Evolutionary conservation across 2,888 invertebrate genomes (phyloP), one percentile per base, ranked within the genome.

Genomic region (Drosophila nigritarsus): DNA sequence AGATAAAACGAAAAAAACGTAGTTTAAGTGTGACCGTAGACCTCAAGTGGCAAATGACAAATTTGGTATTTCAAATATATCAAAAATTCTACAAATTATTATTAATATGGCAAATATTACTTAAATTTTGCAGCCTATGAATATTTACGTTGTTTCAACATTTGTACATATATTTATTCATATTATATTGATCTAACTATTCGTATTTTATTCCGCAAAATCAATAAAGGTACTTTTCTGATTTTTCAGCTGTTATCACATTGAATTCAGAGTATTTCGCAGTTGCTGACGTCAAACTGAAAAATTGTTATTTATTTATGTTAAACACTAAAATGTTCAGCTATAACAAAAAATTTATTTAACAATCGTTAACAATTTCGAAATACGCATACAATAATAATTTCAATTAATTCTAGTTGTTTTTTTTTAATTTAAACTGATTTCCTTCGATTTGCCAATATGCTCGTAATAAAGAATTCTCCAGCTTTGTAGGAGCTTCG

Each of bases 401-500:
- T 58, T 42, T 61, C 8, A 48, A 38, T 9, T 13, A 11, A 51
- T 60, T 63, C 18, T 3, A n/a, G 8, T 20, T 2, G n/a, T n/a
- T 11, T 27, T 24, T 9, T 42, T 40, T 27, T 34, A 11, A 24
- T 5, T 55, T 58, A 73, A 27, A 69, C 51, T 9, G 64, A 49
- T 34, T 82, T 84, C 24, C 72, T 78, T 13, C 95, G 93, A 78
- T 95, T 95, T 67, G 96, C 96, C 60, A 98, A 92, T 79, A 98
- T 95, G 90, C 97, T 97, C 2, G 96, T 94, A 27, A 98, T 96
- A 91, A 98, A 98, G 93, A 97, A 97, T 94, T 99, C 98, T 4
- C 99, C 99, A n/a, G 99, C 99, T 92, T 98, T 97, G 90, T 99
- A 99, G 0, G 99, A 99, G 63, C 98, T 99, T 48, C 99, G 94